Percentiles rank a stretch among this genome's conserved stretches.
phyloP scores from a whole-genome alignment of 2,797 vertebrate genomes.

The Hippoglossus hippoglossus region DNA sequence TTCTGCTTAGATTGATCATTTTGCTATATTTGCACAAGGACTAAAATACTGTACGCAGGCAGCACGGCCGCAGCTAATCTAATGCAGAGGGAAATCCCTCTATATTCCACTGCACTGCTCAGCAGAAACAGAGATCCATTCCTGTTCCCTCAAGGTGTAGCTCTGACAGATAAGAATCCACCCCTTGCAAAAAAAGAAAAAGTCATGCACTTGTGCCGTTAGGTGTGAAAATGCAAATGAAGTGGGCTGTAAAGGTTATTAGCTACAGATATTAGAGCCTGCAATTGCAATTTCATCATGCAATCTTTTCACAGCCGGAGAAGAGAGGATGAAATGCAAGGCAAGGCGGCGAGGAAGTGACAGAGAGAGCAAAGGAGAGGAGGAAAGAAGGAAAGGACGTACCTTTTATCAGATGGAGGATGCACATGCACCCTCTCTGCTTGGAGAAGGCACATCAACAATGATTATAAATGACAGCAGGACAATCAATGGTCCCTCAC shows the following conservation, averaged over 20 bases:
- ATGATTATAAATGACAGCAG: constrained; percentile 70
- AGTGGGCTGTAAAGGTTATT: constrained; percentile 35
- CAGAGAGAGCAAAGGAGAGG: not conserved
- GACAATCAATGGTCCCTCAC: constrained; percentile 68
- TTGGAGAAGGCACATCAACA: constrained; percentile 60
- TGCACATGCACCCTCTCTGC: constrained; percentile 32
- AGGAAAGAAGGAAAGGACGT: constrained; percentile 22
- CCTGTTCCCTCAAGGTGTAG: constrained; percentile 21
- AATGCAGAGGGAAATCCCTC: constrained; percentile 15
- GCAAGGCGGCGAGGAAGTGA: not conserved
- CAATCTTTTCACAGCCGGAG: constrained; percentile 28
- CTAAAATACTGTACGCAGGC: not conserved
- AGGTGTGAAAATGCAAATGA: constrained; percentile 52
- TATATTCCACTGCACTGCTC: constrained; percentile 12
- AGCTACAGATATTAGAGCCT: constrained; percentile 43
- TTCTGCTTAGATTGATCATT: not conserved
- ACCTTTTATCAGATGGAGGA: constrained; percentile 60
- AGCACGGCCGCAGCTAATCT: not conserved
- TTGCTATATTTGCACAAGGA: constrained; percentile 3
- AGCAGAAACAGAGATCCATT: constrained; percentile 9
- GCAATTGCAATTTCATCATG: constrained; percentile 43
- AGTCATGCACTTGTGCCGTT: constrained; percentile 28
- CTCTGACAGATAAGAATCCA: constrained; percentile 33
- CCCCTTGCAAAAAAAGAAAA: constrained; percentile 1
- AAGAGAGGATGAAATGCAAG: constrained; percentile 20